Evolutionary conservation across 2,797 vertebrate genomes (phyloP), one percentile per base, ranked within the genome.

Genomic region (Sebastiscus tertius): DNA sequence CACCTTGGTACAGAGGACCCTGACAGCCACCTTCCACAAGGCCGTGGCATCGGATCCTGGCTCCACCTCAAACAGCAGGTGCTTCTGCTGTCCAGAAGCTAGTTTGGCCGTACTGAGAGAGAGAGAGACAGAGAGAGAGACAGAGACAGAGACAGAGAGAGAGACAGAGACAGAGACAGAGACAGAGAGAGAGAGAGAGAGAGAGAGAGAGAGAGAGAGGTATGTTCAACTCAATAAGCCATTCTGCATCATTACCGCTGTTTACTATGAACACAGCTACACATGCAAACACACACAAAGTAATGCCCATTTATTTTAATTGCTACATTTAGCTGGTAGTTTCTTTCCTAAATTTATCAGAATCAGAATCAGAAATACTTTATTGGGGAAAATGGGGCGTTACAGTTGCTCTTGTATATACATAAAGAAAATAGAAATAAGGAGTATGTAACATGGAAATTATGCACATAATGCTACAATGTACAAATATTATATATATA

Each of bases 1-100:
- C 92, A 99, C 98, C 96, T 99, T 99, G 56, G 98, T 99, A 83
- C 98, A 99, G 78, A 99, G 95, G 52, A 99, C 92, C 58, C 97
- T 96, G 81, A 99, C 98, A 0, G 96, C 93, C 82, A 99, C 96
- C 90, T 99, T 99, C 99, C 99, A 99, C 92, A 99, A 93, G 33
- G 97, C 97, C n/a, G 97, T 96, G 58, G 98, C 92, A 82, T 99
- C 99, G 6, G 98, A 98, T 63, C 97, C 97, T 58, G 99, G 97
- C 78, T 97, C 97, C 46, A 99, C 97, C 87, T 99, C 99, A 95
- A 99, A 99, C 49, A 99, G 95, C 65, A 99, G 96, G 92, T 99
- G 97, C 88, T 99, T 99, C 88, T 97, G 97, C 88, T 99, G 98
- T 56, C 97, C 97, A 73, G 97, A 90, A 63, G 97, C 97, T 33